Base-by-base conservation (phyloP, 2,113 vertebrate genomes). In the Rana temporaria region DNA sequence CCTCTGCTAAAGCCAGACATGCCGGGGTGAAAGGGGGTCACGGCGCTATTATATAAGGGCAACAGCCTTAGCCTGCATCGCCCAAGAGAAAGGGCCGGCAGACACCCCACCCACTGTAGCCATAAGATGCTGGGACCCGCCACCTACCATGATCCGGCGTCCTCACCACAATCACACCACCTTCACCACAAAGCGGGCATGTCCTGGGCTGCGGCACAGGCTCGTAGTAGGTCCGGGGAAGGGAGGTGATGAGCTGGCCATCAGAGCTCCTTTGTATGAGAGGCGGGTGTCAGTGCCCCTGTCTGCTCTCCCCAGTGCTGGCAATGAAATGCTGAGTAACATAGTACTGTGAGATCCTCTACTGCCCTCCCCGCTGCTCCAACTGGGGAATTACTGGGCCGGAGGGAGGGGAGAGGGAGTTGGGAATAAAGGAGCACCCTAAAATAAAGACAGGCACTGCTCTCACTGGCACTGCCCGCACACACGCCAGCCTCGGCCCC, bases 331-430 rank as follows among this genome's bases (percentile, higher is more conserved):
- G 81, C 81, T 83, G 81, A 81, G 79, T 83, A 76, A 76, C 71
- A 76, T 75, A 52, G 81, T 76, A 30, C 26, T 30, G 62, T 66
- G 71, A 42, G 80, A 72, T 82, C 63, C 20, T 57, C 34, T 8
- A 64, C 80, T 82, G 81, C 81, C 81, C 81, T 83, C 81, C 81
- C 72, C 63, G 65, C 81, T 60, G 81, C 81, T 83, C 32, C 63
- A 76, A 38, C 81, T 60, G 65, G 81, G 72, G 71, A 83, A 76
- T 83, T 83, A 76, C 81, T 68, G 62, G 30, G 62, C 64, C 52
- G 26, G 24, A 57, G 77, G 77, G 64, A 67, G 77, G 65, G 64
- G 52, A n/a, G 76, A 30, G 32, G 5, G 55, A 72, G 69, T 6
- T 32, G 52, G 70, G 70, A 52, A 72, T 30, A 30, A 72, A 72